phyloP scores from a whole-genome alignment of 1,140 invertebrate genomes.

The Coelopa frigida region DNA sequence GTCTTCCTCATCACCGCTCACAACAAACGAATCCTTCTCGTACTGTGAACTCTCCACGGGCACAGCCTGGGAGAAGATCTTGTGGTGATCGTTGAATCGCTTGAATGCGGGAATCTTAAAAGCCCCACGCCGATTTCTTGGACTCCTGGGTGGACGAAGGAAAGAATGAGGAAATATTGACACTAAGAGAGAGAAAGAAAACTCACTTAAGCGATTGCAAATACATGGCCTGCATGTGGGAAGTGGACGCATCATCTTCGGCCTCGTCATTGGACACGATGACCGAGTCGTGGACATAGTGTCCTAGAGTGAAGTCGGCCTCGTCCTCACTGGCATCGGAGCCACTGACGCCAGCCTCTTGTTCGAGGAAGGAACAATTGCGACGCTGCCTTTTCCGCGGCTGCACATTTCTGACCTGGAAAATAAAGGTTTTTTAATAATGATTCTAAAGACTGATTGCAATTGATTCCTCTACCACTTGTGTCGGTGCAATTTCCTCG shows the following conservation, averaged over 20 bases:
- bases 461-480: conserved; percentile 20
- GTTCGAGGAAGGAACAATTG: conserved; percentile 47
- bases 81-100: conserved; percentile 23
- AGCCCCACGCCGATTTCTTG: conserved; percentile 23
- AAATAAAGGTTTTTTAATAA: not conserved
- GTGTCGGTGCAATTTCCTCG: conserved; percentile 24
- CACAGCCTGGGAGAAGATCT: conserved; percentile 33
- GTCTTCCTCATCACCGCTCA: conserved; percentile 17
- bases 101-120: conserved; percentile 35
- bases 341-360: conserved; percentile 52
- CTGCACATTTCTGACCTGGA: not conserved
- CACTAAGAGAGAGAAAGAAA: too few species aligned
- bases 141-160: too few species aligned
- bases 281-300: conserved; percentile 30
- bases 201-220: conserved; percentile 51
- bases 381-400: conserved; percentile 22
- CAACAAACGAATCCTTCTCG: conserved; percentile 31
- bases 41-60: conserved; percentile 29
- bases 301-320: conserved; percentile 23
- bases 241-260: conserved; percentile 42
- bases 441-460: not conserved
- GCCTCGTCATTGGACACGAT: conserved; percentile 43
- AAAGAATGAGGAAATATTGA: too few species aligned
- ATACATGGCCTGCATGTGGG: conserved; percentile 51
- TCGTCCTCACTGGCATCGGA: conserved; percentile 29